phyloP scores from a whole-genome alignment of 1,140 invertebrate species.

The Eriocheir sinensis region DNA sequence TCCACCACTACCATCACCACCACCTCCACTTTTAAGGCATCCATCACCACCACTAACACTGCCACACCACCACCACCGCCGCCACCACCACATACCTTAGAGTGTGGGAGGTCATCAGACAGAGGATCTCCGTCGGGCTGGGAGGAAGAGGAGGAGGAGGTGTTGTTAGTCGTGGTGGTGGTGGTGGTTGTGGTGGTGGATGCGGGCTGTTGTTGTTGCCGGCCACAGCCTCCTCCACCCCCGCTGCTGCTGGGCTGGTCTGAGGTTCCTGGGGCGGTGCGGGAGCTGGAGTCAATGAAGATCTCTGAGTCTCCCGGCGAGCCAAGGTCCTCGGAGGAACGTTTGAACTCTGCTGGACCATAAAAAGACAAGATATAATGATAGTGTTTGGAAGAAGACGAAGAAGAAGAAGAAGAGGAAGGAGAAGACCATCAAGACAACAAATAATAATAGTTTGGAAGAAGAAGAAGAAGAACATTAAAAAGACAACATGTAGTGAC shows the following conservation, averaged over 20 bases:
- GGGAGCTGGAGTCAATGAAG: slow-evolving; percentile 25
- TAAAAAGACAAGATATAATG: too few relatives aligned
- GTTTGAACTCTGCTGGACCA: not conserved
- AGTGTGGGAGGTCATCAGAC: slow-evolving; percentile 42
- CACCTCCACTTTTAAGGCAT: too few relatives aligned
- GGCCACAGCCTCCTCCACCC: not conserved
- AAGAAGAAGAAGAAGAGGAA: too few relatives aligned
- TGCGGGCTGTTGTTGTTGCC: not conserved
- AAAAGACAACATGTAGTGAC: too few relatives aligned
- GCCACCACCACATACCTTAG: not conserved
- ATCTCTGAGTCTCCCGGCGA: slow-evolving; percentile 59
- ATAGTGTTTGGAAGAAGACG: too few relatives aligned
- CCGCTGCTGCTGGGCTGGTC: slow-evolving; percentile 38
- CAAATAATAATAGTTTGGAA: too few relatives aligned
- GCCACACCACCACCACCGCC: not conserved
- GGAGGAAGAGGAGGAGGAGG: not conserved
- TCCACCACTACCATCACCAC: too few relatives aligned
- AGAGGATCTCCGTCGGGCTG: not conserved
- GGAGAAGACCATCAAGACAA: not conserved
- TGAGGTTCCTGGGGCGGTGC: slow-evolving; percentile 34
- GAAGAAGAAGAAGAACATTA: too few relatives aligned
- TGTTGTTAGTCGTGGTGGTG: not conserved
- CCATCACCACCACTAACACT: too few relatives aligned
- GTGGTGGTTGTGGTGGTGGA: not conserved
- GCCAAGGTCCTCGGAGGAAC: not conserved